Conservation (phyloP, 1,140 invertebrate species). For the Meteorus sp. region DNA sequence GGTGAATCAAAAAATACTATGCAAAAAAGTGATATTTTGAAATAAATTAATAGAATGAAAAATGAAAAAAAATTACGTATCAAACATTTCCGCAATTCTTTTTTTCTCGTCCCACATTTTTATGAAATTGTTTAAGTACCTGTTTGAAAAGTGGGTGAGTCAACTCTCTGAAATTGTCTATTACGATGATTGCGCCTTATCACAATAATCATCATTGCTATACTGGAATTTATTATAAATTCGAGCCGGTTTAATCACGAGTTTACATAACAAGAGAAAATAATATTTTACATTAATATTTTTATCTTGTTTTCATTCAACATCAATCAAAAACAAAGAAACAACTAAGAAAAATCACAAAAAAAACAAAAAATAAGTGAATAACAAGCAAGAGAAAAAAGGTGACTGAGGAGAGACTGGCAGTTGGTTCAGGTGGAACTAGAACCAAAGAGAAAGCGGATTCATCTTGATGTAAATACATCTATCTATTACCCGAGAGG, state of each 20-base stretch:
- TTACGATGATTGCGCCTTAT: too few species aligned
- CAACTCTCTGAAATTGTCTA: too few species aligned
- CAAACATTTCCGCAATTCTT: too few species aligned
- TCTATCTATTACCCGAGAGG: not conserved
- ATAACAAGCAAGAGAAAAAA: not conserved
- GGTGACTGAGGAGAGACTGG: not conserved
- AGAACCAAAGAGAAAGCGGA: not conserved
- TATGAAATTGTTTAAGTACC: too few species aligned
- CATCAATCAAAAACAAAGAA: too few species aligned
- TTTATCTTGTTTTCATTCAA: too few species aligned
- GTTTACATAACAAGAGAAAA: not conserved
- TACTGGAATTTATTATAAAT: not conserved
- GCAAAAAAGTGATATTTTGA: not conserved
- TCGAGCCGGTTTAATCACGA: not conserved
- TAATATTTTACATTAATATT: not conserved
- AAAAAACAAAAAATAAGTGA: not conserved
- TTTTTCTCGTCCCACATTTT: not conserved
- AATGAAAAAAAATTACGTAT: too few species aligned
- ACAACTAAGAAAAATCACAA: not conserved
- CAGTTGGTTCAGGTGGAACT: not conserved
- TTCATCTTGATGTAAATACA: too few species aligned
- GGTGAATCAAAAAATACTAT: not conserved
- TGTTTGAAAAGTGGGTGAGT: not conserved
- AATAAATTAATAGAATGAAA: too few species aligned
- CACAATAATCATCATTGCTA: not conserved